Evolutionary conservation across 2,113 vertebrate genomes (phyloP).

Genomic region (Sebastes fasciatus): DNA sequence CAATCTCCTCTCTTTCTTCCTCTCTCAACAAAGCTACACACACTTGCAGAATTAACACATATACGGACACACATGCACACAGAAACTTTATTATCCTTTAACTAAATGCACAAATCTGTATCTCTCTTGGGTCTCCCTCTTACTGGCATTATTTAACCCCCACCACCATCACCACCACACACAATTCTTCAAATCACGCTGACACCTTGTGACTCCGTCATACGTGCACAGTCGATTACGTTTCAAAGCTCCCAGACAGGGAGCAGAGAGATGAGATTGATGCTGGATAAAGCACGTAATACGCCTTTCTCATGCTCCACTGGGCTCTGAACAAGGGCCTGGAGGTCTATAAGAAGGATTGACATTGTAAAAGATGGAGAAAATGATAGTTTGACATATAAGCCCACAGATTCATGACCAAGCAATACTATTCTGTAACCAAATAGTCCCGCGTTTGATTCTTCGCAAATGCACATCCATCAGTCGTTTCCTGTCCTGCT

Average conservation of each 20-base stretch:
- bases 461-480: constrained; percentile 2
- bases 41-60: constrained; percentile 6
- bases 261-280: constrained; percentile 12
- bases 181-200: not conserved
- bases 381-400: not conserved
- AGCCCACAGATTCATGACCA: constrained; percentile 4
- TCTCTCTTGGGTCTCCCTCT: not conserved
- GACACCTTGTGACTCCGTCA: constrained; percentile 21
- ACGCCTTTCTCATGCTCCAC: constrained; percentile 19
- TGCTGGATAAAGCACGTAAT: constrained; percentile 21
- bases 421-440: not conserved
- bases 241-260: constrained; percentile 7
- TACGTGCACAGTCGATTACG: constrained; percentile 24
- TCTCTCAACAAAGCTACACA: constrained; percentile 26
- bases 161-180: not conserved
- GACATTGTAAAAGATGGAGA: not conserved
- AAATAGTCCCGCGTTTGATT: constrained; percentile 11
- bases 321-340: constrained; percentile 1
- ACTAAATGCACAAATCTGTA: not conserved
- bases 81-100: not conserved
- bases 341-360: not conserved
- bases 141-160: not conserved
- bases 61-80: not conserved
- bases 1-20: constrained; percentile 55
- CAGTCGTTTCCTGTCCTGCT: constrained; percentile 15